phyloP scores from a whole-genome alignment of 2,797 vertebrate genomes.

The Microctenopoma steveboyesi region DNA sequence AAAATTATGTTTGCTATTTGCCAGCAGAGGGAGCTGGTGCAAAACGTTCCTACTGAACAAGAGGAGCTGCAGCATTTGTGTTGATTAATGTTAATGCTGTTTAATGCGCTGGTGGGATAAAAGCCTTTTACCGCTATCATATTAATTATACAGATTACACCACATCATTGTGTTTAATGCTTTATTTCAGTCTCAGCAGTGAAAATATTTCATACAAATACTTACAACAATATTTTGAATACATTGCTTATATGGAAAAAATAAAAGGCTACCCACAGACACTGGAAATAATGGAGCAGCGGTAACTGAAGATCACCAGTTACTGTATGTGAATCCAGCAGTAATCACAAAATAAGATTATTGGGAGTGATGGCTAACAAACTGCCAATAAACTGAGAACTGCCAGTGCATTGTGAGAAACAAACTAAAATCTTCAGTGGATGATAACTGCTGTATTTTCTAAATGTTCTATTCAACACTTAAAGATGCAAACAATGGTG shows the following conservation, averaged over 20 bases:
- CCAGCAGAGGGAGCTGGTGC: conserved; percentile 60
- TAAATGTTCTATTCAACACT: conserved; percentile 20
- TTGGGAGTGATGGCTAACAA: conserved; percentile 39
- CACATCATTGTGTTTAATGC: conserved; percentile 19
- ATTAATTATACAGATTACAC: not conserved
- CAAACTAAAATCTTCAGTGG: conserved; percentile 25
- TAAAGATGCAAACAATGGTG: conserved; percentile 35
- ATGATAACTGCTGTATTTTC: conserved; percentile 14
- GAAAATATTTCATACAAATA: conserved; percentile 73
- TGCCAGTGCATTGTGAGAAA: conserved; percentile 18
- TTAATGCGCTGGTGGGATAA: not conserved
- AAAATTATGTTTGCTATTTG: not conserved
- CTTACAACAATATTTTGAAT: conserved; percentile 43
- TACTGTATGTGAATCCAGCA: conserved; percentile 38
- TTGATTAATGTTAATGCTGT: too few species aligned
- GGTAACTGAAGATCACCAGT: conserved; percentile 48
- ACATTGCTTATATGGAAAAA: conserved; percentile 33
- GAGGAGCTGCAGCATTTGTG: not conserved
- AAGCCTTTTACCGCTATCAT: not conserved
- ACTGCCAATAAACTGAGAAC: conserved; percentile 12
- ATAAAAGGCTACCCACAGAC: conserved; percentile 37
- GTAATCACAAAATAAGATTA: conserved; percentile 40
- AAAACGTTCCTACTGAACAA: not conserved
- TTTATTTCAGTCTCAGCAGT: conserved; percentile 74
- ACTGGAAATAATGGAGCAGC: conserved; percentile 43